Conservation (phyloP, 2,888 invertebrate species). For the Oeneis ivallda region DNA sequence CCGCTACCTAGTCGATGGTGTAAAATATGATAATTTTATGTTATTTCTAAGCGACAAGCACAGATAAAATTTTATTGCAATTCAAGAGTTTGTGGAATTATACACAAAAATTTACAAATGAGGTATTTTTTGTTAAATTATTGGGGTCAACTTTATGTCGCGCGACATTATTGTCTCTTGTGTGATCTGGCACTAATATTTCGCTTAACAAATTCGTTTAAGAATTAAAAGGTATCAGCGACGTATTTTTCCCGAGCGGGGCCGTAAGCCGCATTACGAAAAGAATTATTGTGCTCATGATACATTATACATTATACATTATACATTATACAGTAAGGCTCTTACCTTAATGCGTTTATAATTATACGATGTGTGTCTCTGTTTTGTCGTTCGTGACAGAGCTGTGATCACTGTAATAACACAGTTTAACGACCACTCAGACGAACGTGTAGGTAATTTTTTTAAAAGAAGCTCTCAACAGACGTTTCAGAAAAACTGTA, state of each 20-base stretch:
- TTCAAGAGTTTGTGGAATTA: too few species aligned
- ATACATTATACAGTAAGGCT: slow-evolving; percentile 47
- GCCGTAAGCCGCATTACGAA: slow-evolving; percentile 49
- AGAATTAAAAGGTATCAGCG: slow-evolving; percentile 48
- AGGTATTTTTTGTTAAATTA: too few species aligned
- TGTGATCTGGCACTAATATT: not conserved
- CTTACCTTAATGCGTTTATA: slow-evolving; percentile 77
- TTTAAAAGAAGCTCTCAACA: too few species aligned
- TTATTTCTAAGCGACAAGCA: too few species aligned
- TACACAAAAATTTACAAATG: too few species aligned
- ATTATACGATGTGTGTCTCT: slow-evolving; percentile 62
- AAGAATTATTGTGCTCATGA: slow-evolving; percentile 38
- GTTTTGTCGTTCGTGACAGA: slow-evolving; percentile 48
- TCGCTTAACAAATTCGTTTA: slow-evolving; percentile 7
- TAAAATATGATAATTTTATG: too few species aligned
- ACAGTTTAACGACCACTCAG: not conserved
- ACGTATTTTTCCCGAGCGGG: slow-evolving; percentile 48
- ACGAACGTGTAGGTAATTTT: too few species aligned
- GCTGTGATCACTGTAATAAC: slow-evolving; percentile 15
- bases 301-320: slow-evolving; percentile 1
- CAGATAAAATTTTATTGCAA: too few species aligned
- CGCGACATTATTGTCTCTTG: slow-evolving; percentile 34
- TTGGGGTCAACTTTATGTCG: not conserved
- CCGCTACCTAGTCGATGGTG: too few species aligned
- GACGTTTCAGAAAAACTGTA: too few species aligned